A percentile compares a stretch with the other conserved stretches of the same genome.
Evolutionary conservation across 1,140 invertebrate species (phyloP).

Genomic region (Trachymyrmex cornetzi): DNA sequence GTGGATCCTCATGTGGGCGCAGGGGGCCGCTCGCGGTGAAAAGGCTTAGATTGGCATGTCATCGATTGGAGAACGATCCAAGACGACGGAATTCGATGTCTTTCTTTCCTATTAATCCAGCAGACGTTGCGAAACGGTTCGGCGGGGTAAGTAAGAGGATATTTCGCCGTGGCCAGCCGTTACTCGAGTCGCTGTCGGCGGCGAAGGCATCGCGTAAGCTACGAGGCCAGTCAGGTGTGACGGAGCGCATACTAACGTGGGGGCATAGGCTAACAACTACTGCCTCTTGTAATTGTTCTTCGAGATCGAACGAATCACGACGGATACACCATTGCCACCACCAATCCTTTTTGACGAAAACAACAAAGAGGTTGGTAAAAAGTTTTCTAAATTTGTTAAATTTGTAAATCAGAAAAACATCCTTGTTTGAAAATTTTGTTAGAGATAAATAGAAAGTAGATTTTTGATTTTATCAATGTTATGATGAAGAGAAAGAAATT

Average conservation of each 20-base stretch:
- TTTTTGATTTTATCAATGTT: neutral
- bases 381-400: neutral
- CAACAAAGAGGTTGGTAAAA: neutral
- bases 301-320: constrained; percentile 80
- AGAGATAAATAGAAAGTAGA: neutral
- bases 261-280: constrained; percentile 85
- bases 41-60: constrained; percentile 55
- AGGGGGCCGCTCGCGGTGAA: constrained; percentile 24
- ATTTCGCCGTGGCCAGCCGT: constrained; percentile 62
- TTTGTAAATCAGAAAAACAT: neutral
- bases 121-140: constrained; percentile 72
- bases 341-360: constrained; percentile 24
- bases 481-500: too few species aligned
- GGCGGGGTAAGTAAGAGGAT: constrained; percentile 65
- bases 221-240: constrained; percentile 83
- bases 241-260: constrained; percentile 83
- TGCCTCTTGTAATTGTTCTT: constrained; percentile 84
- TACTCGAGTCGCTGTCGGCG: constrained; percentile 72
- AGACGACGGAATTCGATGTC: constrained; percentile 62
- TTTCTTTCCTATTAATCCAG: constrained; percentile 64
- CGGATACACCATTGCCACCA: constrained; percentile 71
- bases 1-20: constrained; percentile 35
- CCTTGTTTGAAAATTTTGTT: neutral
- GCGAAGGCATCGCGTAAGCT: constrained; percentile 71
- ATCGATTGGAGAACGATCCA: constrained; percentile 54